Evolutionary conservation across 92 coral and sea anemone genomes (phyloP), one percentile per base, ranked within the genome.

Genomic region (Siderastrea siderea): DNA sequence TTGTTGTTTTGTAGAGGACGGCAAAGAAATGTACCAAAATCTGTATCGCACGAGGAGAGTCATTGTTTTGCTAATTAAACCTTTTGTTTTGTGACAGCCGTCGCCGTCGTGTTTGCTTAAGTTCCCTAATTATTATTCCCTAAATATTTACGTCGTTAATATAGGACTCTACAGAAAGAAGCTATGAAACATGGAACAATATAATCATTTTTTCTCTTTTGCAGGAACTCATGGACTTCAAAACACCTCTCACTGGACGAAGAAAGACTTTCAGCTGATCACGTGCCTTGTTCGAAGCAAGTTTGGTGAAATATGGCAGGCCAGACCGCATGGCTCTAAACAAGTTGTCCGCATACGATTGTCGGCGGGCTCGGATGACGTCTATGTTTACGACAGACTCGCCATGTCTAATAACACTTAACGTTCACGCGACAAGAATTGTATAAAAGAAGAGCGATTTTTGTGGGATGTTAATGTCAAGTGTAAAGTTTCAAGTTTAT

Each of bases 291-390:
- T 81, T n/a, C 85, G 75, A 68, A 69, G 85, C 53, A 67, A 57
- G 85, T 81, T 38, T 68, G 85, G 85, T 67, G 85, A 81, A 68
- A 68, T 81, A 81, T 81, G 85, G 85, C 85, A 67, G 68, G 85
- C 85, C 77, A 81, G 85, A 66, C 53, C 53, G 57, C 85, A 46
- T 81, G 85, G 85, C 45, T 81, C 75, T 69, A 67, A 69, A 26
- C 85, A 70, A 46, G 50, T 67, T 11, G 76, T 81, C 53, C 85
- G 85, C 76, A 81, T 81, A 4, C 85, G 85, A 53, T 68, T 81
- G 44, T 12, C 85, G 68, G 85, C 47, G 15, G 85, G 76, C 65
- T 81, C 85, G 38, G 85, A 69, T 26, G 66, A 81, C 14, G 85
- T 81, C 63, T 81, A 51, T 55, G 64, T 81, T 4, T 81, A 81